A percentile compares a stretch with the other conserved stretches of the same genome.
Evolutionary conservation across 2,113 vertebrate genomes (phyloP).

Genomic region (Xiphorhynchus elegans): DNA sequence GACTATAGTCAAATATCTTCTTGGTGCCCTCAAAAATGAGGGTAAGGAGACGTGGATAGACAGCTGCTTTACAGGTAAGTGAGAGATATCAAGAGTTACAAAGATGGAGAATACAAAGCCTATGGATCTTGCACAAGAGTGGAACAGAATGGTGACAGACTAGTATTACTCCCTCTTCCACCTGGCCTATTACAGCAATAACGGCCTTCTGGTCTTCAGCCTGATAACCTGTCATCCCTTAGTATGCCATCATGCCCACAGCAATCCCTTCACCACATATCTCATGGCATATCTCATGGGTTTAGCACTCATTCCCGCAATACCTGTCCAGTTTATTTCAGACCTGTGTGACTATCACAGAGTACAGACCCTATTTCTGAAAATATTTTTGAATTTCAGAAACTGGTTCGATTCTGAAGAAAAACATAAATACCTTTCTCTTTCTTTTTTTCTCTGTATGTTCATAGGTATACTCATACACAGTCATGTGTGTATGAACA

Average conservation of each 20-base stretch:
- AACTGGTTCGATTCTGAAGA: background rate
- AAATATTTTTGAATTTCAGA: background rate
- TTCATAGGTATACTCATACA: background rate
- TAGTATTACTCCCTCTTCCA: background rate
- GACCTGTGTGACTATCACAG: background rate
- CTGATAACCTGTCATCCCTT: background rate
- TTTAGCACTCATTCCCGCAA: background rate
- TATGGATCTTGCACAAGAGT: background rate
- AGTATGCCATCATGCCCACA: fast-evolving
- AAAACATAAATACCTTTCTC: background rate
- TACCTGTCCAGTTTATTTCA: background rate
- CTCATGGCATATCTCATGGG: background rate
- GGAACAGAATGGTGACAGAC: fast-evolving
- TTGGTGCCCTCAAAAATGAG: background rate
- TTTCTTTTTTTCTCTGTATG: background rate
- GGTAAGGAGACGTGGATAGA: background rate
- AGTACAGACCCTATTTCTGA: background rate
- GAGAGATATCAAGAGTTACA: background rate
- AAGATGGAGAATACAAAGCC: background rate
- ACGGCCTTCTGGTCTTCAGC: background rate
- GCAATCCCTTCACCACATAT: background rate
- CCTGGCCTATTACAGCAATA: background rate
- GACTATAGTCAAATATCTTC: background rate
- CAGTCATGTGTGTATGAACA: fast-evolving
- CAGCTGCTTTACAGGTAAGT: background rate